These are phyloP conservation scores for Casuarius casuarius DNA, from an alignment of 2,113 vertebrate genomes.

Conservation along the genomic window DNA sequence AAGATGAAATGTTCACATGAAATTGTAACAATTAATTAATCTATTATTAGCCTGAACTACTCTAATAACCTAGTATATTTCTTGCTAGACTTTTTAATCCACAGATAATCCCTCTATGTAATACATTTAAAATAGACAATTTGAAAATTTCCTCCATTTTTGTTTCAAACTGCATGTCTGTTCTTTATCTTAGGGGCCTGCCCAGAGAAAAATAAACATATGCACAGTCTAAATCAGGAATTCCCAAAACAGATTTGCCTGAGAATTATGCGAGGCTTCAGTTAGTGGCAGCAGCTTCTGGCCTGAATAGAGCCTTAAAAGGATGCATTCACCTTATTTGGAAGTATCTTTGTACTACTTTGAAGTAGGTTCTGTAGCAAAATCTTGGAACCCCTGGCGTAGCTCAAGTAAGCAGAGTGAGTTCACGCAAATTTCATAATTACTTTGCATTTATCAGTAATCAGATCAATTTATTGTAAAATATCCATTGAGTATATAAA, in stretches of 20 bases:
- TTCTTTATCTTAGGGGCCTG: background rate
- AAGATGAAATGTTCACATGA: background rate
- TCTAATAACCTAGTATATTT: background rate
- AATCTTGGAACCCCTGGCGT: background rate
- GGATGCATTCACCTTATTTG: background rate
- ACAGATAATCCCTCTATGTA: too few relatives aligned
- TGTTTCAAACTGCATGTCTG: background rate
- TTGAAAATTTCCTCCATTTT: background rate
- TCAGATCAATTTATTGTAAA: background rate
- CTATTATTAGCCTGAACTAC: background rate
- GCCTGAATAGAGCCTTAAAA: background rate
- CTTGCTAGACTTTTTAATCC: background rate
- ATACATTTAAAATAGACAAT: background rate
- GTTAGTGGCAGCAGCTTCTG: background rate
- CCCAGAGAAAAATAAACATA: background rate
- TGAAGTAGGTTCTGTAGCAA: background rate
- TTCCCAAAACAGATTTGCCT: background rate
- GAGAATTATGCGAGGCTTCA: background rate
- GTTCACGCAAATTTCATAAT: background rate
- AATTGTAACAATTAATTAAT: background rate
- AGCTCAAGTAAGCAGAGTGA: background rate
- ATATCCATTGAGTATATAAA: background rate
- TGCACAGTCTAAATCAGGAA: background rate
- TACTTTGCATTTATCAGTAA: background rate
- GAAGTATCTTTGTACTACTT: background rate